These are phyloP conservation scores for Iphiclides podalirius DNA, from an alignment of 2,888 invertebrate species.

Conservation along the genomic window DNA sequence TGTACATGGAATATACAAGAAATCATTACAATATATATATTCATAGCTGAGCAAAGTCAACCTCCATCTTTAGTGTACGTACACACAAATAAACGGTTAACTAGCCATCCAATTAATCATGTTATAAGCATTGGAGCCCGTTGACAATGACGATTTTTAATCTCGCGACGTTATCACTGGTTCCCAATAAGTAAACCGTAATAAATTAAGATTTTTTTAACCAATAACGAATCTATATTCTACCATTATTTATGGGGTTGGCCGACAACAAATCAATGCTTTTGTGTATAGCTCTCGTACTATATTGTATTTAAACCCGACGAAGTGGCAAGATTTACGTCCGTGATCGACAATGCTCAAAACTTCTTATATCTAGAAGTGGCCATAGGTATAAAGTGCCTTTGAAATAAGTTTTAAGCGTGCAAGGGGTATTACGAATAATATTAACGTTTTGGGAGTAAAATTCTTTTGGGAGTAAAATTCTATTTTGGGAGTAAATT, in stretches of 20 bases:
- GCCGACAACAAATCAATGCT: conserved; percentile 66
- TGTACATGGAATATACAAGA: too few relatives aligned
- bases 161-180: conserved; percentile 46
- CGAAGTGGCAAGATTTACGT: conserved; percentile 66
- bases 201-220: conserved; percentile 64
- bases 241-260: conserved; percentile 54
- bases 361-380: conserved; percentile 10
- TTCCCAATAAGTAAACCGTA: conserved; percentile 43
- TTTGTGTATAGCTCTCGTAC: conserved; percentile 44
- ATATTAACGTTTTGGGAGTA: too few relatives aligned
- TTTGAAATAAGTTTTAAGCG: too few relatives aligned
- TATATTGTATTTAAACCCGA: conserved; percentile 48
- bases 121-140: conserved; percentile 6
- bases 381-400: too few relatives aligned
- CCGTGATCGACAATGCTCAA: conserved; percentile 18
- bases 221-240: conserved; percentile 36
- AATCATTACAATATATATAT: too few relatives aligned
- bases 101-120: conserved; percentile 17
- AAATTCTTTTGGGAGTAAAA: too few relatives aligned
- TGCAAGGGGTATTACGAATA: too few relatives aligned
- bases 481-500: too few relatives aligned
- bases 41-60: too few relatives aligned
- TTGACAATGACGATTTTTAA: conserved; percentile 28
- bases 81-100: not conserved
- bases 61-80: too few relatives aligned